Conservation (phyloP, 2,888 invertebrate species). For the Ganaspis brasiliensis region DNA sequence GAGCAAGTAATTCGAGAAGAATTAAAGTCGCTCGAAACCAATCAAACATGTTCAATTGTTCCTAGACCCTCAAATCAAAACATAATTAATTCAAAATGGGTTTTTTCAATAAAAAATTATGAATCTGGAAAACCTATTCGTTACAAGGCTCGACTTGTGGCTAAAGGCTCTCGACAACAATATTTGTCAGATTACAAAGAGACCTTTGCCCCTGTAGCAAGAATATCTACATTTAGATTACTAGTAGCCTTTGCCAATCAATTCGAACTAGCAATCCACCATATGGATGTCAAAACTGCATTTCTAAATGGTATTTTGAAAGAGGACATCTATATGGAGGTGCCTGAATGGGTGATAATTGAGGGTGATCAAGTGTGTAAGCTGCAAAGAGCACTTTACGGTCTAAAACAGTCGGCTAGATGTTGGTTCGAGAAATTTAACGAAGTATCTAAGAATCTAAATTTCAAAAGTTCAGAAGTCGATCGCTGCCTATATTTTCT, state of each 20-base stretch:
- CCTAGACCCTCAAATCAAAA: slow-evolving; percentile 41
- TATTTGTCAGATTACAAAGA: slow-evolving; percentile 53
- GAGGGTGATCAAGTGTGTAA: slow-evolving; percentile 47
- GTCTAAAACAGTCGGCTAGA: slow-evolving; percentile 29
- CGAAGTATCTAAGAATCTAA: slow-evolving; percentile 24
- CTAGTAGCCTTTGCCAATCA: slow-evolving; percentile 58
- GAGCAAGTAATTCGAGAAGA: slow-evolving; percentile 53
- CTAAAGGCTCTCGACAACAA: slow-evolving; percentile 49
- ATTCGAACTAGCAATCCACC: no score
- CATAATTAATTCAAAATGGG: slow-evolving; percentile 49
- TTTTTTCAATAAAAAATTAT: slow-evolving; percentile 47
- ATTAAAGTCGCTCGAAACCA: slow-evolving; percentile 47
- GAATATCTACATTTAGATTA: slow-evolving; percentile 55
- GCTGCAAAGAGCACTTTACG: slow-evolving; percentile 52
- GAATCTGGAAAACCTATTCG: slow-evolving; percentile 46
- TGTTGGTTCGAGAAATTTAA: slow-evolving; percentile 29
- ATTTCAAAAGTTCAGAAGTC: slow-evolving; percentile 44
- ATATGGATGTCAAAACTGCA: no score
- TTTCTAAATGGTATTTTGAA: no score
- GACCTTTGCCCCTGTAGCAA: slow-evolving; percentile 52
- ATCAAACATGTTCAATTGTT: slow-evolving; percentile 50
- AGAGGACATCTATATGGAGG: no score
- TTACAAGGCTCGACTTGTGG: slow-evolving; percentile 46
- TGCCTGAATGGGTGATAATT: slow-evolving; percentile 45
- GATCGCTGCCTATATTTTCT: slow-evolving; percentile 48